Conservation (phyloP, 2,888 invertebrate genomes). For the Antheraea yamamai region DNA sequence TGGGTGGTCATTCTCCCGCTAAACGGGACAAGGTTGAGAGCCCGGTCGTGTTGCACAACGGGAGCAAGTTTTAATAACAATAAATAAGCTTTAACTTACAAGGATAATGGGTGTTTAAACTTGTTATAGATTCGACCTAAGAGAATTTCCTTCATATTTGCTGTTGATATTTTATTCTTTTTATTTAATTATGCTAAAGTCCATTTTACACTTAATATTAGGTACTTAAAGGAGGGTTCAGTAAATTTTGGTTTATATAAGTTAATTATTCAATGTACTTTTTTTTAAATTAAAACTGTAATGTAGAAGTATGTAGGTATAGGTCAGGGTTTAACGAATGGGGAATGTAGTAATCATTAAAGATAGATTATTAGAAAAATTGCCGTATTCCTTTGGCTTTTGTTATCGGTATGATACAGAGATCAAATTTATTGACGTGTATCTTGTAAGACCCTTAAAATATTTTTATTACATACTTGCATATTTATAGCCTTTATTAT, state of each 20-base stretch:
- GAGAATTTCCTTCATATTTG: background rate
- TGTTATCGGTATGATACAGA: background rate
- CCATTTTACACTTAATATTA: too few species aligned
- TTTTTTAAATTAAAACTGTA: background rate
- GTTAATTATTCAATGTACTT: background rate
- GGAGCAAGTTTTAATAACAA: conserved; percentile 22
- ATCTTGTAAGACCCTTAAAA: background rate
- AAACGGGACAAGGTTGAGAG: conserved; percentile 40
- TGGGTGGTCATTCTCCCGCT: conserved; percentile 19
- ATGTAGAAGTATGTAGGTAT: background rate
- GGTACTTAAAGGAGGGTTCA: too few species aligned
- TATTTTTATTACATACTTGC: background rate
- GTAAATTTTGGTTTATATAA: background rate
- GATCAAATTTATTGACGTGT: background rate
- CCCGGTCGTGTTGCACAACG: conserved; percentile 21
- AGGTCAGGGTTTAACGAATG: too few species aligned
- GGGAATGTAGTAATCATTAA: background rate
- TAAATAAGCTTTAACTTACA: conserved; percentile 19
- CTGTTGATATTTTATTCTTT: background rate
- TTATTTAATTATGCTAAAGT: background rate
- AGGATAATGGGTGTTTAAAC: conserved; percentile 16
- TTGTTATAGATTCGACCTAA: conserved; percentile 15
- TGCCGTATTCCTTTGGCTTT: too few species aligned
- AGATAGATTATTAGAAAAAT: background rate
- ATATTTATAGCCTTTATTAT: background rate